Evolutionary conservation across 2,113 vertebrate genomes (phyloP).

Genomic region (Rhabdomys dilectus): DNA sequence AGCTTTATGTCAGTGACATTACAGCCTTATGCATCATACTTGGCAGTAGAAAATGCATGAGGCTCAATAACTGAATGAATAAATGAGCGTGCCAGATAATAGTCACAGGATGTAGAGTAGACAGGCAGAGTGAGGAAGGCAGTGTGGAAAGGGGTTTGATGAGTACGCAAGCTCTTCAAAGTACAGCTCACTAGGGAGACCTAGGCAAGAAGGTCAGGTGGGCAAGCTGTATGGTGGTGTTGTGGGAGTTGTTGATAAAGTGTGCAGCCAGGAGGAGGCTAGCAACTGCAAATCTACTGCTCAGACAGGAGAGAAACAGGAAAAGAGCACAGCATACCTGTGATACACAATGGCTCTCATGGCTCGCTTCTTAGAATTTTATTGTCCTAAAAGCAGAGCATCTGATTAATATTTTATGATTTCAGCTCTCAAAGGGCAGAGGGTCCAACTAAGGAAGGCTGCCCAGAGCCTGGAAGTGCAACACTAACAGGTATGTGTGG

Average conservation of each 20-base stretch:
- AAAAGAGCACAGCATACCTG: not conserved
- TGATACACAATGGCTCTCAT: not conserved
- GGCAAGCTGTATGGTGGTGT: not conserved
- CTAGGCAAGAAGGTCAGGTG: not conserved
- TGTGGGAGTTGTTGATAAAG: not conserved
- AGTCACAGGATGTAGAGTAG: not conserved
- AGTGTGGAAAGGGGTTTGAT: not conserved
- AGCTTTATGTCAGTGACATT: not conserved
- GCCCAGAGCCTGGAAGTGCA: not conserved
- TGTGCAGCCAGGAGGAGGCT: not conserved
- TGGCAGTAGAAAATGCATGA: not conserved
- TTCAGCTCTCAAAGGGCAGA: not conserved
- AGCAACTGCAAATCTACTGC: not conserved
- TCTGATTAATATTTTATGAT: slow-evolving; percentile 68
- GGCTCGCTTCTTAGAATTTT: slow-evolving; percentile 46
- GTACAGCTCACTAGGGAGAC: not conserved
- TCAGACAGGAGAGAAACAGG: slow-evolving; percentile 29
- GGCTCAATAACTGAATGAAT: slow-evolving; percentile 24
- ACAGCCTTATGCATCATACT: not conserved
- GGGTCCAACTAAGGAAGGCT: not conserved
- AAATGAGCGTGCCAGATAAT: not conserved
- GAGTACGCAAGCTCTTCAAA: not conserved
- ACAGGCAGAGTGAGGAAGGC: not conserved
- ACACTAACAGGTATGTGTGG: not conserved
- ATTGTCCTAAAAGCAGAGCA: slow-evolving; percentile 52